These are phyloP conservation scores for Orestias chungarensis DNA, from an alignment of 2,797 vertebrate genomes.

Conservation along the genomic window DNA sequence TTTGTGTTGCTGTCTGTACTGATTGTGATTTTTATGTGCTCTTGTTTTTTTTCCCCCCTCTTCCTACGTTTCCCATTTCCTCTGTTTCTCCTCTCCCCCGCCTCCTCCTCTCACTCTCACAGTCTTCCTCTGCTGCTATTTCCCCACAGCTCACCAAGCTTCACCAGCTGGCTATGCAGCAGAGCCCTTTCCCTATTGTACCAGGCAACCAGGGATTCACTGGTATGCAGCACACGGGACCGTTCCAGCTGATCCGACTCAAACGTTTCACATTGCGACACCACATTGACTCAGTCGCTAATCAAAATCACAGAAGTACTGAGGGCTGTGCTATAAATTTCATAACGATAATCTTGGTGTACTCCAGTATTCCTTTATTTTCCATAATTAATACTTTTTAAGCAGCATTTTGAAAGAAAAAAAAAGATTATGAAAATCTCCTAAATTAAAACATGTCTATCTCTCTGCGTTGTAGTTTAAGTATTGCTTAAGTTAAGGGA, in stretches of 20 bases:
- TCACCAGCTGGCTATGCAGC: slow-evolving; percentile 99
- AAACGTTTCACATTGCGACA: background rate
- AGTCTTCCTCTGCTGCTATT: slow-evolving; percentile 82
- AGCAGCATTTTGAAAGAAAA: background rate
- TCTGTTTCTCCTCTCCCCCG: slow-evolving; percentile 69
- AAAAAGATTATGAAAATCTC: background rate
- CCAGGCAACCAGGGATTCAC: slow-evolving; percentile 95
- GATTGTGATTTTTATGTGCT: slow-evolving; percentile 54
- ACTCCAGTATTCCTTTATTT: background rate
- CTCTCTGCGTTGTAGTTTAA: background rate
- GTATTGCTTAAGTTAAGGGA: background rate
- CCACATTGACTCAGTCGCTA: background rate
- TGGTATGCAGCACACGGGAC: slow-evolving; percentile 79
- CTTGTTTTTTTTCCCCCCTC: slow-evolving; percentile 59
- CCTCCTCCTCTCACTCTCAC: slow-evolving; percentile 76
- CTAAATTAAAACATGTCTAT: background rate
- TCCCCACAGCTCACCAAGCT: slow-evolving; percentile 95
- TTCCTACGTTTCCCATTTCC: slow-evolving; percentile 64
- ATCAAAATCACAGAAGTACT: background rate
- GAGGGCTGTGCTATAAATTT: background rate
- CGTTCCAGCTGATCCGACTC: background rate
- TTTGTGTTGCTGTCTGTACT: slow-evolving; percentile 56
- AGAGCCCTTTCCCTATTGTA: slow-evolving; percentile 95
- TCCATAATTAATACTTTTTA: background rate
- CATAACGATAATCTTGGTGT: background rate